phyloP scores from a whole-genome alignment of 92 coral and sea anemone species.

The Epizoanthus stellaris region DNA sequence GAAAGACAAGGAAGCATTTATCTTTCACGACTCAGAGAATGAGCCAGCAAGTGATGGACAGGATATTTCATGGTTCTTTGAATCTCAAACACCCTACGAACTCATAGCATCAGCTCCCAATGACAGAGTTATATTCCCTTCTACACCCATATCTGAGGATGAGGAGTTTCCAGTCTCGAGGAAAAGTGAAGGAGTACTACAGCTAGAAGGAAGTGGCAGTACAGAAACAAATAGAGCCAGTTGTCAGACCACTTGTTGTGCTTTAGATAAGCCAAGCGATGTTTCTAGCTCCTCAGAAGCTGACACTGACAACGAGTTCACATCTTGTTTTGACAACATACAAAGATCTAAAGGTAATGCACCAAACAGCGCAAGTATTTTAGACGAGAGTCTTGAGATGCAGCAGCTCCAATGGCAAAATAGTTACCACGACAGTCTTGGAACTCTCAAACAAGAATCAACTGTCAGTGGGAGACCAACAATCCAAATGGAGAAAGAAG shows the following conservation, averaged over 20 bases:
- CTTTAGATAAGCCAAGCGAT: background rate
- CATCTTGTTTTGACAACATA: background rate
- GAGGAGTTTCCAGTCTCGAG: background rate
- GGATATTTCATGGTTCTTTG: slow-evolving; percentile 38
- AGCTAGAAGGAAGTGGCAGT: background rate
- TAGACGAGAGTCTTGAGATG: background rate
- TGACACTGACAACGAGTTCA: background rate
- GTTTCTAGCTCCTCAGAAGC: background rate
- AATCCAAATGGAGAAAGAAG: background rate
- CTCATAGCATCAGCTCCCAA: background rate
- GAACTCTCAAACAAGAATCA: background rate
- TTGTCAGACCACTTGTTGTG: background rate
- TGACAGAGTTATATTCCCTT: background rate
- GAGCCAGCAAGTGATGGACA: background rate
- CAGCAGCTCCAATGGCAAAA: background rate
- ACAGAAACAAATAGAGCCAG: background rate
- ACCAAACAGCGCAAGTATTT: background rate
- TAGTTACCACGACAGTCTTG: background rate
- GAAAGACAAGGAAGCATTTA: background rate
- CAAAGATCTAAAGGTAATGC: background rate
- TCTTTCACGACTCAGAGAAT: background rate
- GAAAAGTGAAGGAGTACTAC: background rate
- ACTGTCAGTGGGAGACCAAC: background rate
- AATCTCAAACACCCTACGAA: background rate
- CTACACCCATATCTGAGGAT: background rate